phyloP scores from a whole-genome alignment of 2,888 invertebrate species.

The Argyra leucocephala region DNA sequence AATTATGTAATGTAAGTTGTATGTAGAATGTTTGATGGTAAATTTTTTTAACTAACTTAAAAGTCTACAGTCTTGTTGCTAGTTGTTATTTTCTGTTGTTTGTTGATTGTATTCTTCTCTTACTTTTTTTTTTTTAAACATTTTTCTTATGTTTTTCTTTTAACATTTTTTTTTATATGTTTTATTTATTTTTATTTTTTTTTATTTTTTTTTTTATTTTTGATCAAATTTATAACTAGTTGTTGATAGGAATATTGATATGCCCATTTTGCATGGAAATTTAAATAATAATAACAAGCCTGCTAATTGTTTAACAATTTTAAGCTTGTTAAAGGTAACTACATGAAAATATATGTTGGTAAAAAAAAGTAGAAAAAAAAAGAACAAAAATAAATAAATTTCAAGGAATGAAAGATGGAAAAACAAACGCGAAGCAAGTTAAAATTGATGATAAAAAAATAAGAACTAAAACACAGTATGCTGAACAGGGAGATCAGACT shows the following conservation, averaged over 20 bases:
- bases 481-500: background rate
- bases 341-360: background rate
- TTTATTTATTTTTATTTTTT: background rate
- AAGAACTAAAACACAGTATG: background rate
- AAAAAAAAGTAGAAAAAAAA: background rate
- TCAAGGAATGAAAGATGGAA: conserved; percentile 1
- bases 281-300: conserved; percentile 6
- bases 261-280: conserved; percentile 4
- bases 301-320: conserved; percentile 6
- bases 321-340: conserved; percentile 6
- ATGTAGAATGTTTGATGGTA: background rate
- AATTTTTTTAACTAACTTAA: background rate
- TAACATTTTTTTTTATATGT: background rate
- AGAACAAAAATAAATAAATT: background rate
- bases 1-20: background rate
- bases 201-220: background rate
- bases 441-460: background rate
- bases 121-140: background rate
- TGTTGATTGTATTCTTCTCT: background rate
- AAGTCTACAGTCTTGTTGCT: conserved; percentile 6
- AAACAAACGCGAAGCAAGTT: background rate
- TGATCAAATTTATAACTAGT: conserved; percentile 7
- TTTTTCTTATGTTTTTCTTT: background rate
- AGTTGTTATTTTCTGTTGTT: background rate
- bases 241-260: conserved; percentile 8